Evolutionary conservation across 2,113 vertebrate genomes (phyloP).

Genomic region (Mellivora capensis): DNA sequence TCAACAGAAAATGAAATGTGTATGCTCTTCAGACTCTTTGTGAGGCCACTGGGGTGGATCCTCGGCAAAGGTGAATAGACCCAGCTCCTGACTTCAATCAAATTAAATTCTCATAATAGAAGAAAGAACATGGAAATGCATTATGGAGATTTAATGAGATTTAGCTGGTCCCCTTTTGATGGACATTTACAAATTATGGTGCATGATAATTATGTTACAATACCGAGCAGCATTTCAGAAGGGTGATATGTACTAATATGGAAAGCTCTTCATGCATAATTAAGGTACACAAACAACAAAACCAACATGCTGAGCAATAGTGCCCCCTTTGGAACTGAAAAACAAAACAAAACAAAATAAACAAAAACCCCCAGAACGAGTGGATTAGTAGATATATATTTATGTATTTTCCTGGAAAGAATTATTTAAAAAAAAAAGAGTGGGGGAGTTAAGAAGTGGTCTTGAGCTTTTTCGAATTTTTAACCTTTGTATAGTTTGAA

Average conservation of each 20-base stretch:
- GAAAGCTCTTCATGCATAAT: not conserved
- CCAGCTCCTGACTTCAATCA: not conserved
- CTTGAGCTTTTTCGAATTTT: not conserved
- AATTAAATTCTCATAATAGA: not conserved
- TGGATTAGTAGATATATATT: not conserved
- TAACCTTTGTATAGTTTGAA: not conserved
- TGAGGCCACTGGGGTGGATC: not conserved
- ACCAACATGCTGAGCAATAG: not conserved
- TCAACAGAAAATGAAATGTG: not conserved
- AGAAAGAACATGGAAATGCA: not conserved
- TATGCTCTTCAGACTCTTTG: not conserved
- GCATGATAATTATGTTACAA: constrained; percentile 14
- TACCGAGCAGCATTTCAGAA: not conserved
- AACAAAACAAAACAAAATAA: not conserved
- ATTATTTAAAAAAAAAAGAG: not conserved
- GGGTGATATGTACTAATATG: not conserved
- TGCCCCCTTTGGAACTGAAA: not conserved
- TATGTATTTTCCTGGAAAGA: not conserved
- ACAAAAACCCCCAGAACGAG: not conserved
- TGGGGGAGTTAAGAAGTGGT: not conserved
- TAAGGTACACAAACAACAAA: constrained; percentile 3
- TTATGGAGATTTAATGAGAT: constrained; percentile 35
- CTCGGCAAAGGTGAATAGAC: not conserved
- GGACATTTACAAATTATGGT: constrained; percentile 30
- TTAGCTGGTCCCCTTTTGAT: not conserved